Conservation (phyloP, 2,888 invertebrate genomes). For the Cecidostiba fungosa region DNA sequence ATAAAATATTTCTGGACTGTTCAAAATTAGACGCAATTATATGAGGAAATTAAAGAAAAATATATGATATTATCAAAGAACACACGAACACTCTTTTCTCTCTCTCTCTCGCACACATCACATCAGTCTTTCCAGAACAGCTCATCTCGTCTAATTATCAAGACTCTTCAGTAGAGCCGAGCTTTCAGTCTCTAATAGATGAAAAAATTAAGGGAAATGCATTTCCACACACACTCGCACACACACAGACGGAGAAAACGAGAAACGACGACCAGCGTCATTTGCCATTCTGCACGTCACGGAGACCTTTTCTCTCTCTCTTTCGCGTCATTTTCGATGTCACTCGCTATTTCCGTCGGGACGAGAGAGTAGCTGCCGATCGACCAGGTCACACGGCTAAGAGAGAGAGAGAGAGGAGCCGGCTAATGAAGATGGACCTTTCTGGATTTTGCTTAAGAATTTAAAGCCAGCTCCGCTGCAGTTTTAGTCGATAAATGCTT, state of each 20-base stretch:
- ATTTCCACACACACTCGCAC: neutral
- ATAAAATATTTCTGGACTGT: neutral
- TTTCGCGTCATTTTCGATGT: constrained; percentile 63
- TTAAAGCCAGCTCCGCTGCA: constrained; percentile 63
- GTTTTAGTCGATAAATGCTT: constrained; percentile 29
- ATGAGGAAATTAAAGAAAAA: no score
- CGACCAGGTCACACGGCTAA: constrained; percentile 74
- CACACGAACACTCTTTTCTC: neutral
- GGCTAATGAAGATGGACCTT: constrained; percentile 78
- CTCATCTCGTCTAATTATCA: constrained; percentile 33
- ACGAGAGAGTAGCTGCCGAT: constrained; percentile 50
- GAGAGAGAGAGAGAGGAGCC: constrained; percentile 31
- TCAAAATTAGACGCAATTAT: neutral
- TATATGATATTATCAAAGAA: no score
- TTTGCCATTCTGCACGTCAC: constrained; percentile 64
- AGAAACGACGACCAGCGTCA: neutral
- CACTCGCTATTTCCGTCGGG: constrained; percentile 52
- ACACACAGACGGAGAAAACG: neutral
- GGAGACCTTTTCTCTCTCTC: constrained; percentile 64
- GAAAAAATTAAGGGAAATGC: constrained; percentile 55
- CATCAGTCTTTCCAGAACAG: neutral
- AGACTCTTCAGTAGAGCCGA: neutral
- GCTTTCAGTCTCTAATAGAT: constrained; percentile 17
- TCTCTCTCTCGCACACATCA: neutral
- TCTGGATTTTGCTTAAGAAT: constrained; percentile 70